Base-by-base conservation (phyloP, 2,797 vertebrate species). In the Philypnodon macrostomus region DNA sequence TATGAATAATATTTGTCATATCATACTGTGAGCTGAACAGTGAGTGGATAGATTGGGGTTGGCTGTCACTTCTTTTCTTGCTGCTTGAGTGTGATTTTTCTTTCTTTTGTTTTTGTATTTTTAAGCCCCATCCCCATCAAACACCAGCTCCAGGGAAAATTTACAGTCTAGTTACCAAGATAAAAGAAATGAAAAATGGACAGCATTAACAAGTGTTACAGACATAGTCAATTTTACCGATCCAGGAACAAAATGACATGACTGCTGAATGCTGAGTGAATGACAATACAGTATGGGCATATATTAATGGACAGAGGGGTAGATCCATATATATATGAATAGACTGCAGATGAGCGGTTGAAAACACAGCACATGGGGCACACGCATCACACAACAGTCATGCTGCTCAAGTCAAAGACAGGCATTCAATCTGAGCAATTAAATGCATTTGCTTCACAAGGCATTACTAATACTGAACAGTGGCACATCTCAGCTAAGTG, bases 161-260 rank as follows among this genome's bases (percentile, higher is more conserved):
- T 83, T 63, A 76, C 63, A 79, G 67, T 70, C 70, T 70, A 77
- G 78, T 75, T 70, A 73, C 52, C 52, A 64, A 58, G 61, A 84
- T 68, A 81, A 70, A 24, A 2, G 64, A 57, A n/a, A 58, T 83
- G 82, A 87, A 78, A 85, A 85, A 85, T 79, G 75, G 73, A 79
- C 68, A 62, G 47, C 46, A 75, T 79, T 82, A 85, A 73, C 52
- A 49, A 74, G 59, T 51, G 61, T 59, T 74, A 71, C 56, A 45
- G 60, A 17, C 63, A 52, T 56, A 72, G 63, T 68, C 56, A 19
- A 77, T 85, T 79, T 73, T 72, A 83, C 67, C 79, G 61, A 77
- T 67, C 34, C 8, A 7, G 24, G 16, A 21, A 48, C n/a, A 44
- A 63, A 53, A 47, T 12, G 38, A 63, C 57, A 69, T 73, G n/a